Evolutionary conservation across 2,113 vertebrate species (phyloP), one percentile per base, ranked within the genome.

Genomic region (Pelobates fuscus): DNA sequence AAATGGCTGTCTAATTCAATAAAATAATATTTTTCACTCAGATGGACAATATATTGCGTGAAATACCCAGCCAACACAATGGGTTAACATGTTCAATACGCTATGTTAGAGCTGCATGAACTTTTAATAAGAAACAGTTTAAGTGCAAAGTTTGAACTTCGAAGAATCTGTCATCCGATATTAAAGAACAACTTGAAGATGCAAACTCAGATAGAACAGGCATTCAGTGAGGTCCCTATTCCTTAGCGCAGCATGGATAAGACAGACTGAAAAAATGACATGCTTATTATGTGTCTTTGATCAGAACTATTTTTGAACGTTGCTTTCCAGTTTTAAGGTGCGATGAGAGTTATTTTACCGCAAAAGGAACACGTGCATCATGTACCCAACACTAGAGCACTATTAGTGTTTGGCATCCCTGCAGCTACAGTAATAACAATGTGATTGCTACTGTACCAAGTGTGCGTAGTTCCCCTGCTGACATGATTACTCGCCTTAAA

Each of bases 191-290:
- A 55, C 69, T 65, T 44, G 71, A 55, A 65, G 37, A 44, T n/a
- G 62, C 71, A 55, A 26, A 57, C 15, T 30, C 52, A 66, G 62
- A 76, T 67, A 32, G 64, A 67, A 67, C n/a, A 76, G 37, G 63
- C 64, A 67, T 67, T 67, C 32, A 25, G 27, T 46, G 25, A 57
- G 71, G 66, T 67, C 8, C 17, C 54, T 60, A 18, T 60, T 59
- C 54, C 63, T 46, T 17, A 67, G 63, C 72, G 46, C 72, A 67
- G 63, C 72, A 67, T 59, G 72, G 60, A 76, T 59, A 67, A 76
- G 66, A 76, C 72, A 67, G 72, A 67, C 64, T 76, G 30, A 59
- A 67, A n/a, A 76, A 60, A 67, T 76, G 72, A 67, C 72, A 76
- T 49, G 63, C 52, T 60, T 76, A n/a, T n/a, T n/a, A 76, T 25